Conservation (phyloP, 2,888 invertebrate genomes). For the Cephus runcator region DNA sequence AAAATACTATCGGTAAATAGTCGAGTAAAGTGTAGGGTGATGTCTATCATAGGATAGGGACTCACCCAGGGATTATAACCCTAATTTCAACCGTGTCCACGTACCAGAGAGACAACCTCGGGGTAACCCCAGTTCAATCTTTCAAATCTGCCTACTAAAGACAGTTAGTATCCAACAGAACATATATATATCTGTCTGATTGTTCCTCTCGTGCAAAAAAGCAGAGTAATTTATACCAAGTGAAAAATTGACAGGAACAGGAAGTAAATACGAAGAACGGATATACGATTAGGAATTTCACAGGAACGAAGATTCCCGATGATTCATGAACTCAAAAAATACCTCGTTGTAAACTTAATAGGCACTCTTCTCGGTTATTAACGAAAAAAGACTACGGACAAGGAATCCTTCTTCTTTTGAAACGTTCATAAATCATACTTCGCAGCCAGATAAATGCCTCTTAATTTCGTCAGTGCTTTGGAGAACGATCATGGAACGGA, state of each 20-base stretch:
- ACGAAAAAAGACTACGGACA: background rate
- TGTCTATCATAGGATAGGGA: slow-evolving; percentile 48
- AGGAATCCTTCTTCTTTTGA: slow-evolving; percentile 13
- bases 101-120: background rate
- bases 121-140: background rate
- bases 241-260: background rate
- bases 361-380: background rate
- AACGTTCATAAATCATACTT: slow-evolving; percentile 21
- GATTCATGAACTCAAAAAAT: background rate
- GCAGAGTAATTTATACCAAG: background rate
- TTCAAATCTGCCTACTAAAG: background rate
- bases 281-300: background rate
- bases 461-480: slow-evolving; percentile 20
- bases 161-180: background rate
- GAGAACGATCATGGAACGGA: slow-evolving; percentile 6
- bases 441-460: slow-evolving; percentile 22
- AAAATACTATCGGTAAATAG: slow-evolving; percentile 65
- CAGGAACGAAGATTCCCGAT: background rate
- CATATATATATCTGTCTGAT: background rate
- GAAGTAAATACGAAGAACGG: background rate
- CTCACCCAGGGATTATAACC: slow-evolving; percentile 61
- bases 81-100: slow-evolving; percentile 54
- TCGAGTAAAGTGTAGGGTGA: slow-evolving; percentile 37
- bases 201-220: background rate
- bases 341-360: background rate